Evolutionary conservation across 2,888 invertebrate genomes (phyloP), one percentile per base, ranked within the genome.

Genomic region (Dolomedes plantarius): DNA sequence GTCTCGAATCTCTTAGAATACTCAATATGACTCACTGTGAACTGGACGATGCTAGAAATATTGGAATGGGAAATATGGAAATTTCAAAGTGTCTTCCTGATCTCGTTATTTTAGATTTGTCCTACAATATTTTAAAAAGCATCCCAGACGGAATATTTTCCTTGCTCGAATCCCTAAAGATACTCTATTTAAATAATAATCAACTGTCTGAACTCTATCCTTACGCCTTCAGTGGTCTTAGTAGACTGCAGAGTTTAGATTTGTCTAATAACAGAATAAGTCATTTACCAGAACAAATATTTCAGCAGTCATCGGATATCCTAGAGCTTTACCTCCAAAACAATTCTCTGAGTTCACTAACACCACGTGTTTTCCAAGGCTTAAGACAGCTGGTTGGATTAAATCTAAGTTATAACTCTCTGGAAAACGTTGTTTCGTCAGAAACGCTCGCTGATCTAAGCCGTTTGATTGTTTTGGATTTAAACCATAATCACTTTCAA

Each of bases 281-380:
- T 89, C 94, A 94, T 28, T 91, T 98, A 90, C 97, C 97, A 0
- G 94, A 95, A 90, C 95, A 95, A 69, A 92, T 97, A 85, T 96
- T 98, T 96, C 80, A 94, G 78, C 94, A 94, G 50, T 94, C 94
- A 27, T 93, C 94, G 88, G 94, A 95, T 89, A 92, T 97, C 90
- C 96, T 95, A 92, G 97, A 97, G 92, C 95, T 97, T 90, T 95
- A 96, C 92, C 92, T 97, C 91, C 96, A 96, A 92, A 97, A 97
- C 92, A 97, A 97, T 93, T 96, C 96, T 36, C 95, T 98, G 90
- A 95, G 95, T 91, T 95, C 95, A 67, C 93, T 97, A 89, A 95
- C 96, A 89, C 96, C 96, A 0, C 95, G 95, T 89, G 93, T 97
- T 78, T 96, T 98, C 65, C 87, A 88, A 56, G 90, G 91, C 9